These are phyloP conservation scores for Dolichoris vasculosae DNA, from an alignment of 1,140 invertebrate genomes.

Conservation along the genomic window DNA sequence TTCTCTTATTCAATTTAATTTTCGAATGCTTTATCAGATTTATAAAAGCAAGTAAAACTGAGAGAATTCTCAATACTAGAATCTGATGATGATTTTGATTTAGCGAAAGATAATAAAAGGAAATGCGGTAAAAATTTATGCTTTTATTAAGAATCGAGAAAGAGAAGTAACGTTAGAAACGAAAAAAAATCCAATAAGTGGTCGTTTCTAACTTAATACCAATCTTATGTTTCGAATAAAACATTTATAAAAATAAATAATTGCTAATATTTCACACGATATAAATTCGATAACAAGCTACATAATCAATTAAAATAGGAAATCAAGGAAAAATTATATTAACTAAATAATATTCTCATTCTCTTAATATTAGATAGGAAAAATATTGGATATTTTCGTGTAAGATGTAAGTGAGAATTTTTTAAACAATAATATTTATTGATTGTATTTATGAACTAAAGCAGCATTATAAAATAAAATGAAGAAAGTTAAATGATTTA, in stretches of 20 bases:
- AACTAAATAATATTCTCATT: too few species aligned
- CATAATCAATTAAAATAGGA: not conserved
- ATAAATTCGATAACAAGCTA: not conserved
- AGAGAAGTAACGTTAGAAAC: too few species aligned
- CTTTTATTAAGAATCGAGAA: too few species aligned
- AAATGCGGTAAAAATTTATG: too few species aligned
- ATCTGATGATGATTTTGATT: not conserved
- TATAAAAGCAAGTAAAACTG: not conserved
- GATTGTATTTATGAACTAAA: too few species aligned
- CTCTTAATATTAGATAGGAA: not conserved
- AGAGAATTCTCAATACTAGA: not conserved
- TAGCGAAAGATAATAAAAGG: too few species aligned
- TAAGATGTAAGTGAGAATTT: not conserved
- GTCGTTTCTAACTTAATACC: too few species aligned
- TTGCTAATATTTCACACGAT: too few species aligned
- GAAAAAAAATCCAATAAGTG: too few species aligned
- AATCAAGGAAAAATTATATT: not conserved
- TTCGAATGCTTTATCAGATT: not conserved
- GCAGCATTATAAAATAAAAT: not conserved
- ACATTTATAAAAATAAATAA: too few species aligned
- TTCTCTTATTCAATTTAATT: not conserved
- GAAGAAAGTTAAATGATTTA: too few species aligned
- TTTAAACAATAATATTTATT: not conserved
- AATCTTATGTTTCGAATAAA: too few species aligned
- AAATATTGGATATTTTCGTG: not conserved